Percentiles rank a stretch among this genome's conserved stretches.
Conservation (phyloP, 2,113 vertebrate species). For the Eretmochelys imbricata region DNA sequence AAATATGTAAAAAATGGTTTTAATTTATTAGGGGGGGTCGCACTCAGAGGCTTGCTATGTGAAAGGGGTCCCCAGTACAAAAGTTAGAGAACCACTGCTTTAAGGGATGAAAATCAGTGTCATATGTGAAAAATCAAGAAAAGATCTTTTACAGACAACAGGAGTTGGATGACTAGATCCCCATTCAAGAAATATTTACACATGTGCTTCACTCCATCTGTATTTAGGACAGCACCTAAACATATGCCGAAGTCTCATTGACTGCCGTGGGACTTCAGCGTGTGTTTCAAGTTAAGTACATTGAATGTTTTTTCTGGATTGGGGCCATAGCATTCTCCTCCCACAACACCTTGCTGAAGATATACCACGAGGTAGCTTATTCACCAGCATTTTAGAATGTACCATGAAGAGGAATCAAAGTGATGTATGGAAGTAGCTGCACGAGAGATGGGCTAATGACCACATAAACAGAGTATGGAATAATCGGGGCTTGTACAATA, state of each 20-base stretch:
- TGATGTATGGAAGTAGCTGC: not conserved
- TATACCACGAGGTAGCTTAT: fast-evolving
- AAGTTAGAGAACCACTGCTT: not conserved
- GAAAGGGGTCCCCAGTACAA: too few species aligned
- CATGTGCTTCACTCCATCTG: fast-evolving
- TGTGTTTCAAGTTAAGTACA: fast-evolving
- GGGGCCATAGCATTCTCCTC: not conserved
- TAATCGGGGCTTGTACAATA: not conserved
- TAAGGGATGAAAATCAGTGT: not conserved
- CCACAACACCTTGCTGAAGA: not conserved
- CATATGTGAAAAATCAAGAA: fast-evolving
- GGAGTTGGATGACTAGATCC: fast-evolving
- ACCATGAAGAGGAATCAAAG: not conserved
- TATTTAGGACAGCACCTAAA: not conserved
- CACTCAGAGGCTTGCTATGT: too few species aligned
- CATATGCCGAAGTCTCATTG: not conserved
- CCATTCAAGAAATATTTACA: not conserved
- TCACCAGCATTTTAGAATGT: not conserved
- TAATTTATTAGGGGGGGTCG: too few species aligned
- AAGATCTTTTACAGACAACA: not conserved
- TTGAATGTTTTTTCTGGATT: not conserved
- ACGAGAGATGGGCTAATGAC: fast-evolving
- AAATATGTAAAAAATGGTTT: too few species aligned
- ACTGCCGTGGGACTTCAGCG: not conserved
- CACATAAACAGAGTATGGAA: not conserved